Evolutionary conservation across 2,113 vertebrate genomes (phyloP), one percentile per base, ranked within the genome.

Genomic region (Bos javanicus): DNA sequence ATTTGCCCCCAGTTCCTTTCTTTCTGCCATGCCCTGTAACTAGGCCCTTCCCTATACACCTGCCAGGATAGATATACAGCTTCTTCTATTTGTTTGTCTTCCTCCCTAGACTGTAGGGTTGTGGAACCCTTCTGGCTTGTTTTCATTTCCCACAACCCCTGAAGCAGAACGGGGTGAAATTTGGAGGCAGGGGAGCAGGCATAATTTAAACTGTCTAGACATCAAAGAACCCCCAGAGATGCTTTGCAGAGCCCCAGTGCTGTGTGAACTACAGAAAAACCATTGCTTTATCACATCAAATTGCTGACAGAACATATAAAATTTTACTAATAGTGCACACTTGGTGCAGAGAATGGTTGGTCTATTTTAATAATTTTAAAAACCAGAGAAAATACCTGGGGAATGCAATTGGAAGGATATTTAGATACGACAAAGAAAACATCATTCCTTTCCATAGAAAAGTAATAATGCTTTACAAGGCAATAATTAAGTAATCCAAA

Each of bases 181-280:
- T 21, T 97, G 93, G 90, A 98, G 88, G 92, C 92, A 97, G 93
- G 94, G 87, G 98, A 94, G 83, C 78, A 97, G 94, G 97, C 97
- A 97, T 97, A 97, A 98, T 97, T 97, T 96, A 98, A 97, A 97
- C 91, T 97, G 98, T 98, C 97, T 97, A 97, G 98, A 98, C 98
- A 98, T 98, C 98, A 98, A 98, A 98, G 98, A 91, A 98, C 91
- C 97, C 96, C 96, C 93, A 91, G 97, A 97, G 98, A 96, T 78
- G 84, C 86, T 94, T 83, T 94, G 83, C 97, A 95, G 91, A 96
- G 89, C 64, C 86, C 92, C 5, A 7, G 86, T 97, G 78, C 90
- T 88, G 33, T 83, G 71, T 96, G 96, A 97, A 97, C 94, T 94
- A 94, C 25, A 96, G 86, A 96, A 90, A 98, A 96, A 90, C 4